Evolutionary conservation across 2,888 invertebrate genomes (phyloP).

Genomic region (Acanthacorydalis orientalis): DNA sequence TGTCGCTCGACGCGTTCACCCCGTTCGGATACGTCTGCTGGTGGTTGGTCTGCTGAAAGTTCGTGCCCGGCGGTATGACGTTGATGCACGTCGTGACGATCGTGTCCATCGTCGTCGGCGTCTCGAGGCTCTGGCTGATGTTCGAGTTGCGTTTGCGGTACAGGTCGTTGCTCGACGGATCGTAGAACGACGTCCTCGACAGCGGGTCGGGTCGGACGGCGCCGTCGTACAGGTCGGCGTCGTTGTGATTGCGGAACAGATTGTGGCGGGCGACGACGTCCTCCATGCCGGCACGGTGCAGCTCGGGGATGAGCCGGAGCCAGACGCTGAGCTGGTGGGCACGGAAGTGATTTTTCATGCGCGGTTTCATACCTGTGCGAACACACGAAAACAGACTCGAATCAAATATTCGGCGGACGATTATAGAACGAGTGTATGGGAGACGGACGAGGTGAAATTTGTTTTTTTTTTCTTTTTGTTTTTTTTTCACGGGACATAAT

Average conservation of each 20-base stretch:
- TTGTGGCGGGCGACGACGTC: constrained; percentile 77
- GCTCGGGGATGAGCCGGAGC: constrained; percentile 83
- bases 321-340: constrained; percentile 91
- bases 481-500: too few relatives aligned
- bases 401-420: too few relatives aligned
- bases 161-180: constrained; percentile 42
- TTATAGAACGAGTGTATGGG: too few relatives aligned
- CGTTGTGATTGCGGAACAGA: constrained; percentile 76
- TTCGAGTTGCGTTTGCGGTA: constrained; percentile 37
- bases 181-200: constrained; percentile 42
- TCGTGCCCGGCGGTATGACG: constrained; percentile 22
- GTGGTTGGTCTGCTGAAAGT: constrained; percentile 34
- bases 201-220: constrained; percentile 74
- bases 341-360: constrained; percentile 82
- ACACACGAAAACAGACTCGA: too few relatives aligned
- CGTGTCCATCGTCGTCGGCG: constrained; percentile 51
- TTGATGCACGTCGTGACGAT: constrained; percentile 56
- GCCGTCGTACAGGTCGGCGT: constrained; percentile 78
- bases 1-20: constrained; percentile 51
- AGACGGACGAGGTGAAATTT: too few relatives aligned
- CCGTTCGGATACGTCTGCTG: constrained; percentile 13
- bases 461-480: too few relatives aligned
- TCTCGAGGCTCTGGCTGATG: constrained; percentile 41
- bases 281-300: constrained; percentile 77
- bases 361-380: constrained; percentile 70